Evolutionary conservation across 2,888 invertebrate species (phyloP).

Genomic region (Parnassius apollo): DNA sequence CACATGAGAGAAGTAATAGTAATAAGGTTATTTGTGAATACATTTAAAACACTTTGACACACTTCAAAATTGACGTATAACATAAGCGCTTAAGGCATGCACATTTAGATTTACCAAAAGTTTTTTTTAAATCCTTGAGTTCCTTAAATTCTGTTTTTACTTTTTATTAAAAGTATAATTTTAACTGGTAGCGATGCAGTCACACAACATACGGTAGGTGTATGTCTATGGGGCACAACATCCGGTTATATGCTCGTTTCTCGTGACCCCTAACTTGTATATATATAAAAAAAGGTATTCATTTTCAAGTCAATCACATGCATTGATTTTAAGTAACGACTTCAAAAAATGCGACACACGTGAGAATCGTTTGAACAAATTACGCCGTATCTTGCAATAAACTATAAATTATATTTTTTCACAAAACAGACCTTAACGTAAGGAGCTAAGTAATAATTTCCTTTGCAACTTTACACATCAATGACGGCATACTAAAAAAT

Average conservation of each 20-base stretch:
- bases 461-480: background rate
- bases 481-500: constrained; percentile 22
- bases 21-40: no score
- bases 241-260: background rate
- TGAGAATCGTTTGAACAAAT: constrained; percentile 8
- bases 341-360: constrained; percentile 11
- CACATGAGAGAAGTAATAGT: no score
- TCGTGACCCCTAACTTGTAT: background rate
- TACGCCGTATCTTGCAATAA: constrained; percentile 1
- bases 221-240: no score
- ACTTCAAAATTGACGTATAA: no score
- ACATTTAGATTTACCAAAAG: no score
- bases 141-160: no score
- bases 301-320: background rate
- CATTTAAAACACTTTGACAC: no score
- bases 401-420: background rate
- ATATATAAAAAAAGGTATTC: background rate
- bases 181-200: no score
- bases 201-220: no score
- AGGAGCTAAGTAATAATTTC: background rate
- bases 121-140: no score
- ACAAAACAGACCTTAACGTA: constrained; percentile 1
- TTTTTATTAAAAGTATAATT: no score
- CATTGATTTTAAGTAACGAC: constrained; percentile 9
- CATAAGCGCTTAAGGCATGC: no score